These are phyloP conservation scores for Chironomus tentans DNA, from an alignment of 2,888 invertebrate genomes.

Conservation along the genomic window DNA sequence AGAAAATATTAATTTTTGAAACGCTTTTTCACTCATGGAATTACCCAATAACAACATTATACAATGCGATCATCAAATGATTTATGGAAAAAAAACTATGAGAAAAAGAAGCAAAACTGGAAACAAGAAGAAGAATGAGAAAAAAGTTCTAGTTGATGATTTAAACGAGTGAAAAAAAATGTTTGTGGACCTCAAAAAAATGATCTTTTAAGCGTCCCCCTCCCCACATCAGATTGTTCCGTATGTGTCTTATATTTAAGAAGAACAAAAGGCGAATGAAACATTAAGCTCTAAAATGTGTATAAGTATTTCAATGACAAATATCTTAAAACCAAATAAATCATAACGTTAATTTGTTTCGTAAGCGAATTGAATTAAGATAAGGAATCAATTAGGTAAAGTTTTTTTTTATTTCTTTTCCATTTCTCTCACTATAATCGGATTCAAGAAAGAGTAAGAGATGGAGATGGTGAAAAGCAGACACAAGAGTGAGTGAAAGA, in stretches of 20 bases:
- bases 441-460: conserved; percentile 5
- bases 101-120: neutral
- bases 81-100: neutral
- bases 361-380: conserved; percentile 27
- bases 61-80: neutral
- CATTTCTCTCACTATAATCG: conserved; percentile 10
- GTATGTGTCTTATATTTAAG: neutral
- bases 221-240: neutral
- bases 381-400: conserved; percentile 26
- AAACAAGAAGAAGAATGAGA: neutral
- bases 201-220: neutral
- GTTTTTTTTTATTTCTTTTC: neutral
- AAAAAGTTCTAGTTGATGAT: neutral
- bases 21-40: too few species aligned
- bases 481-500: neutral
- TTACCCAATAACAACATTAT: neutral
- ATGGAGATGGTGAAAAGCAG: neutral
- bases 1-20: too few species aligned
- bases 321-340: conserved; percentile 27
- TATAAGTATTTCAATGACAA: conserved; percentile 26
- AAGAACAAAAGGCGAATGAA: conserved; percentile 13
- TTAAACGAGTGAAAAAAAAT: too few species aligned
- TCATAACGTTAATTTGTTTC: conserved; percentile 27
- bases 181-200: neutral
- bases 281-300: conserved; percentile 25